Conservation (phyloP, 2,113 vertebrate species). For the Oreochromis niloticus region DNA sequence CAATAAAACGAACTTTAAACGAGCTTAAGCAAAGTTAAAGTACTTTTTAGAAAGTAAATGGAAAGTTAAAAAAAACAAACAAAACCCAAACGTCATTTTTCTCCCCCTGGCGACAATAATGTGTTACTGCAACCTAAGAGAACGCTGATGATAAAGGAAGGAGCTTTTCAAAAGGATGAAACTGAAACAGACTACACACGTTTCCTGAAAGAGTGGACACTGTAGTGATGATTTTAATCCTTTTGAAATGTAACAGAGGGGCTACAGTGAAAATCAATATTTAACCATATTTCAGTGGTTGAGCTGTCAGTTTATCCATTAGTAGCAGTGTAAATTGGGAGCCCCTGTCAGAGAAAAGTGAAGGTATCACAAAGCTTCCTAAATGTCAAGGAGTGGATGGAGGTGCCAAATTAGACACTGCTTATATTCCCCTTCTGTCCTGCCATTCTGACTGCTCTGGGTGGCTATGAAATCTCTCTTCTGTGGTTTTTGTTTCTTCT, state of each 20-base stretch:
- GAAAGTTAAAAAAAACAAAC: not conserved
- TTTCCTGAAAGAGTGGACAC: not conserved
- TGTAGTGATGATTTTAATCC: not conserved
- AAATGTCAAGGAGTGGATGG: not conserved
- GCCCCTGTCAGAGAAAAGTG: not conserved
- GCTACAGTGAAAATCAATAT: not conserved
- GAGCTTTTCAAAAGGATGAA: not conserved
- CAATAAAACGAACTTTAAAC: not conserved
- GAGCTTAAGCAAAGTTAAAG: not conserved
- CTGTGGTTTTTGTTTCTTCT: too few relatives aligned
- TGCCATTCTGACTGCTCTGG: too few relatives aligned
- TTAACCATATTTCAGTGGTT: not conserved
- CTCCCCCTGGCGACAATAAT: not conserved
- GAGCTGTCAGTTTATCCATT: not conserved
- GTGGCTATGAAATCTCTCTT: too few relatives aligned
- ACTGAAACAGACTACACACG: not conserved
- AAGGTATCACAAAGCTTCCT: not conserved
- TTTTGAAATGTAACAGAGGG: not conserved
- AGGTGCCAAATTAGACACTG: too few relatives aligned
- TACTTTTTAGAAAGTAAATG: not conserved
- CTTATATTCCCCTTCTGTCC: too few relatives aligned
- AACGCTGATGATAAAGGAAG: not conserved
- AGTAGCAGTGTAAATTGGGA: not conserved
- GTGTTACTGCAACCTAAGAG: not conserved
- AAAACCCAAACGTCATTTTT: fast-evolving